Evolutionary conservation across 2,113 vertebrate genomes (phyloP).

Genomic region (Tenrec ecaudatus): DNA sequence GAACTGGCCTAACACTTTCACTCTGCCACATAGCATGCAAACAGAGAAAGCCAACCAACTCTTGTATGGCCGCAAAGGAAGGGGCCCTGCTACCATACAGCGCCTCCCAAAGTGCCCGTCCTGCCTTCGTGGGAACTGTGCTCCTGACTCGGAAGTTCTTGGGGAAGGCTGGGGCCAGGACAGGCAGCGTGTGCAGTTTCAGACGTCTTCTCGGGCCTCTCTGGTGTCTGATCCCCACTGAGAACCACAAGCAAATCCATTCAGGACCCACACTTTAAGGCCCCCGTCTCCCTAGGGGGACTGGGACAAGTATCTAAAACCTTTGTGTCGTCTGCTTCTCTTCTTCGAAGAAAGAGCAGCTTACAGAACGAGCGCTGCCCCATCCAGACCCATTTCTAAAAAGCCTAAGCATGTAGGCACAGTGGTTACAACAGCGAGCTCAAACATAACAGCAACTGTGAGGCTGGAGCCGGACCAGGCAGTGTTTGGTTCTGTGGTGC

Average conservation of each 20-base stretch:
- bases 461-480: no score
- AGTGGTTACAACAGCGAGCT: no score
- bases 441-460: no score
- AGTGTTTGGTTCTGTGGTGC: no score
- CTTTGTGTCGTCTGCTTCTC: neutral
- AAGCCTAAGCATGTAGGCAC: neutral
- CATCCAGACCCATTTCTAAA: neutral
- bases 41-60: neutral
- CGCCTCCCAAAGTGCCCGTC: neutral
- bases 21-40: neutral
- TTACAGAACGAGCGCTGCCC: neutral
- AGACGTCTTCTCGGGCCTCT: neutral
- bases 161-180: neutral
- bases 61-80: neutral
- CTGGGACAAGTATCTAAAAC: neutral
- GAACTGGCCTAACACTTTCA: conserved; percentile 7
- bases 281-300: neutral
- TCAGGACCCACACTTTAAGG: neutral
- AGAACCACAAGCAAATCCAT: neutral
- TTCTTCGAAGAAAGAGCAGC: neutral
- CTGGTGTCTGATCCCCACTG: neutral
- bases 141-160: neutral
- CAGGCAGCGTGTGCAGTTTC: neutral
- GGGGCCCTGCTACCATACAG: neutral
- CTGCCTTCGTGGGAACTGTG: no score